Percentiles rank a stretch among this genome's conserved stretches.
Evolutionary conservation across 2,888 invertebrate species (phyloP).

Genomic region (Ellobium chinense): DNA sequence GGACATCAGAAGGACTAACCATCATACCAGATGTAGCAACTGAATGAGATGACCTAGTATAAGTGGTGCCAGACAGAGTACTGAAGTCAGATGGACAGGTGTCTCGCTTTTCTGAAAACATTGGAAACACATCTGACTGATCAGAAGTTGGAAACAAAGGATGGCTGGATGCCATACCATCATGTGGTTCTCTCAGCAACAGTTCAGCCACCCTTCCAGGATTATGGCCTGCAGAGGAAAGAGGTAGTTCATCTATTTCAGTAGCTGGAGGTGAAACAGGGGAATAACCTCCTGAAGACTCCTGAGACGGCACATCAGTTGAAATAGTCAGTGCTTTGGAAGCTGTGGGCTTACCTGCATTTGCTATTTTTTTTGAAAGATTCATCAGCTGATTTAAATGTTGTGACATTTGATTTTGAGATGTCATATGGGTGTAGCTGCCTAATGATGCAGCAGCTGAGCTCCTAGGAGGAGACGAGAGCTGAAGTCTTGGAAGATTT

Average conservation of each 20-base stretch:
- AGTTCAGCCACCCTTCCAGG: slow-evolving; percentile 22
- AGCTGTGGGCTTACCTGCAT: background rate
- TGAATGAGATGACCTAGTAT: background rate
- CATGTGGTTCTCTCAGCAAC: slow-evolving; percentile 31
- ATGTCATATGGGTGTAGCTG: background rate
- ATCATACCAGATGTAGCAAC: background rate
- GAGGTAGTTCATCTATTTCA: background rate
- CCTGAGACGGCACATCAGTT: slow-evolving; percentile 15
- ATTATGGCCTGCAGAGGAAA: background rate
- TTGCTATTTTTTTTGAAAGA: slow-evolving; percentile 4
- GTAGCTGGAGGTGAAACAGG: slow-evolving; percentile 40
- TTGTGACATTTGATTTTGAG: slow-evolving; percentile 22
- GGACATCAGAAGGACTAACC: slow-evolving; percentile 20
- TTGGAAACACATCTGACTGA: slow-evolving; percentile 20
- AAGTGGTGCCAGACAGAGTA: background rate
- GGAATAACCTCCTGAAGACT: slow-evolving; percentile 38
- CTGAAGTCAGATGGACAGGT: background rate
- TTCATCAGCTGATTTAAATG: slow-evolving; percentile 37
- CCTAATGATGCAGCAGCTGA: background rate
- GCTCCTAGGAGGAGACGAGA: background rate
- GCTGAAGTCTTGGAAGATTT: slow-evolving; percentile 8
- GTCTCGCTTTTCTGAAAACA: slow-evolving; percentile 10
- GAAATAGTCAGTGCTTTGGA: slow-evolving; percentile 23
- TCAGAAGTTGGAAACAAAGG: slow-evolving; percentile 16
- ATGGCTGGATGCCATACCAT: background rate